phyloP scores from a whole-genome alignment of 2,888 invertebrate genomes.

The Anoplius nigerrimus region DNA sequence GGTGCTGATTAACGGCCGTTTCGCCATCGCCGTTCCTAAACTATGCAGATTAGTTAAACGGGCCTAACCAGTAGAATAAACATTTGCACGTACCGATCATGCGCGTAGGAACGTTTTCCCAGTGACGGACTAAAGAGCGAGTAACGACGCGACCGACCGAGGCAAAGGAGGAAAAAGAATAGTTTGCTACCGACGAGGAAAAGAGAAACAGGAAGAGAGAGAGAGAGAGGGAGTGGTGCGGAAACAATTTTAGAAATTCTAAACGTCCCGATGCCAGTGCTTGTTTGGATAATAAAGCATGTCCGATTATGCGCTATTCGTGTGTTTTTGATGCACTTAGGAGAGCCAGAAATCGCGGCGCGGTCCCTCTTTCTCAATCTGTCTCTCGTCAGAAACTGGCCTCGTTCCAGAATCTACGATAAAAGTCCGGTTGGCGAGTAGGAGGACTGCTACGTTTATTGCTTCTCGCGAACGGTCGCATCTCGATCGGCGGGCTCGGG shows the following conservation, averaged over 20 bases:
- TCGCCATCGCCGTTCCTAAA: conserved; percentile 15
- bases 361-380: neutral
- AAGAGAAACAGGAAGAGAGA: neutral
- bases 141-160: neutral
- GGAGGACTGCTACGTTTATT: too few species aligned
- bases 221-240: conserved; percentile 1
- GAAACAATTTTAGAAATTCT: conserved; percentile 22
- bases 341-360: conserved; percentile 7
- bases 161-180: neutral
- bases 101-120: conserved; percentile 27
- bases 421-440: conserved; percentile 8
- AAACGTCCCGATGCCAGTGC: neutral
- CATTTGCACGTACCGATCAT: conserved; percentile 35
- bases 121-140: neutral
- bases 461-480: neutral
- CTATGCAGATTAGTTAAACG: conserved; percentile 24
- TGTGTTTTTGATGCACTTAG: neutral
- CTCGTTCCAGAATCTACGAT: conserved; percentile 20
- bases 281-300: neutral
- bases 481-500: too few species aligned
- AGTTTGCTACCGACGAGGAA: neutral
- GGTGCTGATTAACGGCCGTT: conserved; percentile 21
- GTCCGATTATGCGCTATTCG: conserved; percentile 1
- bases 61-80: conserved; percentile 29
- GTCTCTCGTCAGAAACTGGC: conserved; percentile 12